Base-by-base conservation (phyloP, 2,797 vertebrate species). In the Channallabes apus region DNA sequence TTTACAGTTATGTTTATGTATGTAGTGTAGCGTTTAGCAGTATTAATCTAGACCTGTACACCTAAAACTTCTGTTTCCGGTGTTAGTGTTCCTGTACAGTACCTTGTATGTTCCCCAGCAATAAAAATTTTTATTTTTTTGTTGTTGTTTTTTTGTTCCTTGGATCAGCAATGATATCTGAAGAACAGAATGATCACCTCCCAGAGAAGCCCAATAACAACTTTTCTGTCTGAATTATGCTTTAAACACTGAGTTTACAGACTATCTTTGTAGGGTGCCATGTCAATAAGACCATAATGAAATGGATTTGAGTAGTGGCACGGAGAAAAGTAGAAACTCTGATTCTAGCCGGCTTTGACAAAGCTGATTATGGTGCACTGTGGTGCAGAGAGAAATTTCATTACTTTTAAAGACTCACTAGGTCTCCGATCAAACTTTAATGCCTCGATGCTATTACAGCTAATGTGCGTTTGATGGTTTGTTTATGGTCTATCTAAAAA, bases 331-430 rank as follows among this genome's bases (percentile, higher is more conserved):
- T 46, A n/a, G 51, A 71, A 58, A 14, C 20, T 82, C 35, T 6
- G 24, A 38, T 73, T 83, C 32, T 82, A 59, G 67, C 73, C 46
- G 69, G 32, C 41, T 83, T 73, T 46, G 56, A 41, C 82, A 41
- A 46, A 73, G 79, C 38, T 81, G 79, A 81, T 81, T 67, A 81
- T 24, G 46, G 38, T 27, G 27, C 38, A 67, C 41, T 29, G n/a
- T 67, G 46, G 61, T 8, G 46, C 38, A 3, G 79, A 81, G 79
- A 67, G n/a, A 81, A 51, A 67, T 81, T 81, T 81, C 79, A 81
- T 81, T 81, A 67, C 58, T 61, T 79, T 62, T 79, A 79, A 76
- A 78, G 56, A 59, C 56, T 77, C 78, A 17, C 32, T 46, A 18
- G 61, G n/a, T 67, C 38, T 51, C 62, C 15, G 9, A 27, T 73